Evolutionary conservation across 2,797 vertebrate species (phyloP).

Genomic region (Hapalemur alaotrensis): DNA sequence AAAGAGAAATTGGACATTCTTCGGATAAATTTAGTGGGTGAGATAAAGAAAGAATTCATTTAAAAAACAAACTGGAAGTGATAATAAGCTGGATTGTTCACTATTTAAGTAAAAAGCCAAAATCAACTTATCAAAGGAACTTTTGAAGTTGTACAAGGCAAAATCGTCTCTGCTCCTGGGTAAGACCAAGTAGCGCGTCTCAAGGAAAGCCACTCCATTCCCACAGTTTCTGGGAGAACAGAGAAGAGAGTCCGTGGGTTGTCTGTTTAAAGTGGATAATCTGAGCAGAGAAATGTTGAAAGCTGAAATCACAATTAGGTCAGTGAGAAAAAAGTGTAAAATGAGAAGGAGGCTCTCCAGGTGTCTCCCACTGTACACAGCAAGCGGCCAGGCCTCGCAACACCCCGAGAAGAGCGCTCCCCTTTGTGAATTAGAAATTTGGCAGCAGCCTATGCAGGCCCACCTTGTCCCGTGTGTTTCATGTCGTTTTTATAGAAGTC

Average conservation of each 20-base stretch:
- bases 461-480: slow-evolving; percentile 25
- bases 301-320: slow-evolving; percentile 57
- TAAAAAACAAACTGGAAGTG: slow-evolving; percentile 54
- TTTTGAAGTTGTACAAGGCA: slow-evolving; percentile 63
- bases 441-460: background rate
- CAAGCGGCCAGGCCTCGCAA: background rate
- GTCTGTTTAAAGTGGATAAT: slow-evolving; percentile 59
- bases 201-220: background rate
- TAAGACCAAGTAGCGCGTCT: background rate
- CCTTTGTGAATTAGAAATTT: slow-evolving; percentile 39
- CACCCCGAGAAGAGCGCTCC: background rate
- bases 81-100: slow-evolving; percentile 55
- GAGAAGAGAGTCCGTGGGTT: slow-evolving; percentile 34
- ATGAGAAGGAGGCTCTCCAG: background rate
- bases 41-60: slow-evolving; percentile 4
- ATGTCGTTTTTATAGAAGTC: slow-evolving; percentile 33
- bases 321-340: background rate
- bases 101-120: slow-evolving; percentile 52
- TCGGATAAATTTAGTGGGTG: slow-evolving; percentile 8
- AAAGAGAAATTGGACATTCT: background rate
- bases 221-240: slow-evolving; percentile 26
- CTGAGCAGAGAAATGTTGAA: slow-evolving; percentile 48
- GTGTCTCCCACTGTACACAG: background rate
- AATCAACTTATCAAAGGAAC: slow-evolving; percentile 53
- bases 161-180: background rate